phyloP scores from a whole-genome alignment of 2,797 vertebrate species.

The Eospalax fontanierii region DNA sequence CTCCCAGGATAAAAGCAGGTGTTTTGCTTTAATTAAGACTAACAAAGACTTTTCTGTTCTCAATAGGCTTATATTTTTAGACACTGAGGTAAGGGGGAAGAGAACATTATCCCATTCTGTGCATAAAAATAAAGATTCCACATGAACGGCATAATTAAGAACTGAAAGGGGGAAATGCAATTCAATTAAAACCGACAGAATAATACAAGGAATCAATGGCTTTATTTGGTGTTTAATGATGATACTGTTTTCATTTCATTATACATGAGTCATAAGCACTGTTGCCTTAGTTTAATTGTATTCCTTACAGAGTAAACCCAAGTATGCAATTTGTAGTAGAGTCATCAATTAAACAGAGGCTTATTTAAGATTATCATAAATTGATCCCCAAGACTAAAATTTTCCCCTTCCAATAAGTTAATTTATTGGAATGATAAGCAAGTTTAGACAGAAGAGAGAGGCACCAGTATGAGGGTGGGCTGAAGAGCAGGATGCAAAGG shows the following conservation, averaged over 20 bases:
- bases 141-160: conserved; percentile 85
- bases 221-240: conserved; percentile 88
- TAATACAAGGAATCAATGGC: conserved; percentile 88
- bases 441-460: not conserved
- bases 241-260: conserved; percentile 87
- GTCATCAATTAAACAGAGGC: conserved; percentile 81
- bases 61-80: conserved; percentile 84
- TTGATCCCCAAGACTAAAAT: conserved; percentile 76
- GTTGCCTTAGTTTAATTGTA: conserved; percentile 82
- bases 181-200: conserved; percentile 87
- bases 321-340: conserved; percentile 79
- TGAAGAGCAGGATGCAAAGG: not conserved
- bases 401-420: conserved; percentile 52
- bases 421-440: conserved; percentile 56
- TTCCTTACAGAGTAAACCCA: conserved; percentile 85
- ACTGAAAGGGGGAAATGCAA: conserved; percentile 81
- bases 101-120: conserved; percentile 80
- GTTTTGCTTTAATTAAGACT: conserved; percentile 86
- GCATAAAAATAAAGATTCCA: conserved; percentile 85
- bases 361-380: conserved; percentile 81
- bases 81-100: conserved; percentile 82
- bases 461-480: not conserved
- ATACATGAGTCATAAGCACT: conserved; percentile 83
- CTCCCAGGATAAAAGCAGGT: conserved; percentile 81
- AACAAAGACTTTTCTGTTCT: conserved; percentile 76